Conservation (phyloP, 2,888 invertebrate species). For the Pandemis cinnamomeana region DNA sequence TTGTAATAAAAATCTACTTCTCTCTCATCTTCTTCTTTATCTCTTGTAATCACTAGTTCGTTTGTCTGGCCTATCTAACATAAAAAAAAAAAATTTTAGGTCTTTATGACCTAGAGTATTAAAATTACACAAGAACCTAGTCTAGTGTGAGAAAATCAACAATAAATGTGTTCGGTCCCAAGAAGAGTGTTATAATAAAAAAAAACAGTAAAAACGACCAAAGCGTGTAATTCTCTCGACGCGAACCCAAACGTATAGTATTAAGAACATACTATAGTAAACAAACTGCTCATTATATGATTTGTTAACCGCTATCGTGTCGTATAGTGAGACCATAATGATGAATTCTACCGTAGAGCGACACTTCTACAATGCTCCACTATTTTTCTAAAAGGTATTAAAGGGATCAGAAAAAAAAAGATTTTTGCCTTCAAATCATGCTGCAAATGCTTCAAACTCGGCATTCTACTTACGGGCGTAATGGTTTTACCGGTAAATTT, state of each 20-base stretch:
- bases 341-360: background rate
- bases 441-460: too few relatives aligned
- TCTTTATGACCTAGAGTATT: background rate
- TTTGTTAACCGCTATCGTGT: slow-evolving; percentile 30
- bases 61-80: too few relatives aligned
- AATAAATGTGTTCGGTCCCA: background rate
- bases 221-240: slow-evolving; percentile 16
- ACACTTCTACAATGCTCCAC: background rate
- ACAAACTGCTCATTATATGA: slow-evolving; percentile 29
- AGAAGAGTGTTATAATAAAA: background rate
- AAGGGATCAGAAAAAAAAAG: too few relatives aligned
- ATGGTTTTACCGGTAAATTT: too few relatives aligned
- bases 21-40: too few relatives aligned
- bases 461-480: too few relatives aligned
- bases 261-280: slow-evolving; percentile 38
- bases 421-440: too few relatives aligned
- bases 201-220: slow-evolving; percentile 15
- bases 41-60: too few relatives aligned
- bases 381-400: too few relatives aligned
- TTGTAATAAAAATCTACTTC: background rate
- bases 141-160: background rate
- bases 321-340: slow-evolving; percentile 20
- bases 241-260: slow-evolving; percentile 36
- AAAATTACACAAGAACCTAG: background rate
- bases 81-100: too few relatives aligned